A percentile compares a stretch with the other conserved stretches of the same genome.
phyloP scores from a whole-genome alignment of 2,113 vertebrate genomes.

The Apistogramma diplotaenia region DNA sequence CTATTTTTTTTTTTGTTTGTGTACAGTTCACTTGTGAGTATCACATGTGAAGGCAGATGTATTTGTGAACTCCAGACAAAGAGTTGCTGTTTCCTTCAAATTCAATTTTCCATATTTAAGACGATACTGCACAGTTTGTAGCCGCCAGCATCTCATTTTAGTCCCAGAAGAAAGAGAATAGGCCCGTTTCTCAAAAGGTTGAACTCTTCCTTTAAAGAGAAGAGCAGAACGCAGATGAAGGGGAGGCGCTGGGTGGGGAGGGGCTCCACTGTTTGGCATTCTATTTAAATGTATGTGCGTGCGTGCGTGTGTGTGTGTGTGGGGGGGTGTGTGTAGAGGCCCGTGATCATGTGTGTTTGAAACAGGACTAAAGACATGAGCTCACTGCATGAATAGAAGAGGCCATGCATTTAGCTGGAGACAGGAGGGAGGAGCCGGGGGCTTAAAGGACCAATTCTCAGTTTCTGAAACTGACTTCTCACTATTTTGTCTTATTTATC shows the following conservation, averaged over 20 bases:
- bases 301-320: too few relatives aligned
- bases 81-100: not conserved
- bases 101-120: not conserved
- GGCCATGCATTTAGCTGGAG: constrained; percentile 26
- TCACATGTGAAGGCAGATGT: too few relatives aligned
- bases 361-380: constrained; percentile 21
- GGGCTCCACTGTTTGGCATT: not conserved
- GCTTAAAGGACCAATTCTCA: constrained; percentile 27
- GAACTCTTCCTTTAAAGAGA: constrained; percentile 1
- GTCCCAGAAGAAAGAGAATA: not conserved
- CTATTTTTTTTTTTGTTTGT: too few relatives aligned
- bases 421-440: constrained; percentile 8
- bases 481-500: not conserved
- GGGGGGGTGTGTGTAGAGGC: not conserved
- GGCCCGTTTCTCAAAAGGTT: not conserved
- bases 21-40: too few relatives aligned
- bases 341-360: constrained; percentile 1
- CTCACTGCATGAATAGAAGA: constrained; percentile 12
- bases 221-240: not conserved
- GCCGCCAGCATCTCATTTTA: not conserved
- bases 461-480: constrained; percentile 31
- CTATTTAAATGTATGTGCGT: too few relatives aligned
- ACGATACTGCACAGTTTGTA: not conserved
- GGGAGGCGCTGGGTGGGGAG: not conserved
- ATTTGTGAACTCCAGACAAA: not conserved